Evolutionary conservation across 2,797 vertebrate genomes (phyloP).

Genomic region (Protosalanx chinensis): DNA sequence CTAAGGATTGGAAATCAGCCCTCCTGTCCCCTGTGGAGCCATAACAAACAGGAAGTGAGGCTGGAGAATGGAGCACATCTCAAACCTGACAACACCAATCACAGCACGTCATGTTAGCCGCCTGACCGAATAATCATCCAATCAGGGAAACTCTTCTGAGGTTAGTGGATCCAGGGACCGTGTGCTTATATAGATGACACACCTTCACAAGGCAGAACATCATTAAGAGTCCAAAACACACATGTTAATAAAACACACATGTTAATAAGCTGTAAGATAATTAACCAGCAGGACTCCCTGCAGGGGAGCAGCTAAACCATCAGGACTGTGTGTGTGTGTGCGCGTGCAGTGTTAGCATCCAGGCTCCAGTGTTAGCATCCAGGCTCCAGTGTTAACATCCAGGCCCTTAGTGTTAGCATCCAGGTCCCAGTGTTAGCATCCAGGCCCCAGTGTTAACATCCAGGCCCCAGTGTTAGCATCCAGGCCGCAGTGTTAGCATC

Average conservation of each 20-base stretch:
- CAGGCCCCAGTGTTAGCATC: slow-evolving; percentile 1
- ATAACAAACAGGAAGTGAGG: too few species aligned
- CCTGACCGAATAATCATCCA: slow-evolving; percentile 70
- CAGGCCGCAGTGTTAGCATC: too few species aligned
- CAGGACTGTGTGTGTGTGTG: background rate
- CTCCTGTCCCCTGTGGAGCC: background rate
- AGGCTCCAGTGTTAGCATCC: background rate
- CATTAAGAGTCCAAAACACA: slow-evolving; percentile 71
- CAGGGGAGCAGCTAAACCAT: slow-evolving; percentile 30
- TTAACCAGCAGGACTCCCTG: slow-evolving; percentile 40
- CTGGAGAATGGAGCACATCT: slow-evolving; percentile 47
- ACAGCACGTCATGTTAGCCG: slow-evolving; percentile 70
- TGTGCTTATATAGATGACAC: slow-evolving; percentile 60
- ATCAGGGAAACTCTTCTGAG: slow-evolving; percentile 66
- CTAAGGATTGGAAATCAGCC: slow-evolving; percentile 42
- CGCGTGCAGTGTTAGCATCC: background rate
- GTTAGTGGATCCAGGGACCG: slow-evolving; percentile 54
- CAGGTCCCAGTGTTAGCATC: too few species aligned
- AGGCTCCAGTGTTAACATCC: too few species aligned
- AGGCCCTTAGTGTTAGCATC: too few species aligned
- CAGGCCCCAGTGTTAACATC: background rate
- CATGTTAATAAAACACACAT: slow-evolving; percentile 67
- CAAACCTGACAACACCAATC: slow-evolving; percentile 72
- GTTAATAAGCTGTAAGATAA: slow-evolving; percentile 61
- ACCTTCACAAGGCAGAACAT: slow-evolving; percentile 46